Conservation (phyloP, 1,140 invertebrate species). For the Probaryconus sp. region DNA sequence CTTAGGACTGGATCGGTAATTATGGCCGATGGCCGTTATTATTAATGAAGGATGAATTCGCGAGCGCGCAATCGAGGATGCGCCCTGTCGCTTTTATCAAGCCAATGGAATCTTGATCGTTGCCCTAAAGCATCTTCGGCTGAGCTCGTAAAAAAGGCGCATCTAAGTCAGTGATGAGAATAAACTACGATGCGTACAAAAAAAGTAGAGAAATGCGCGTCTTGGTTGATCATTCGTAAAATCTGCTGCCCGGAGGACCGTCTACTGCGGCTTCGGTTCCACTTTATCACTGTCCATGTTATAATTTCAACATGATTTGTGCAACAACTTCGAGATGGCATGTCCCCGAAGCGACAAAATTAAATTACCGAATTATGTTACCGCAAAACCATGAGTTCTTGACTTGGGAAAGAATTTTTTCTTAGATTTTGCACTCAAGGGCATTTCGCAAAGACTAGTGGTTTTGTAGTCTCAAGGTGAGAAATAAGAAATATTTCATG, state of each 20-base stretch:
- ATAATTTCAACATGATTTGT: constrained; percentile 57
- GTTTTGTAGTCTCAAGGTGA: no score
- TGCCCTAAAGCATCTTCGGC: constrained; percentile 44
- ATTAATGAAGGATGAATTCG: constrained; percentile 55
- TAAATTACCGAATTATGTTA: no score
- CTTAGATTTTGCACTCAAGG: no score
- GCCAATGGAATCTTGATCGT: constrained; percentile 51
- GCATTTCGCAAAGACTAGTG: no score
- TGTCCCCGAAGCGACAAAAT: constrained; percentile 46
- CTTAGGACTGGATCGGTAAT: constrained; percentile 55
- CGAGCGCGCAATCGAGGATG: constrained; percentile 36
- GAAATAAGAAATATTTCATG: no score
- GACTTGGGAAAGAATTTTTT: no score
- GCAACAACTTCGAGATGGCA: constrained; percentile 18
- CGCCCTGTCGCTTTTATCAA: constrained; percentile 61
- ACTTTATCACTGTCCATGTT: constrained; percentile 11
- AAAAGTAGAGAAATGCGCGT: constrained; percentile 3
- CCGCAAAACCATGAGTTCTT: no score
- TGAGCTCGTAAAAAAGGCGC: constrained; percentile 26
- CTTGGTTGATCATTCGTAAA: constrained; percentile 45
- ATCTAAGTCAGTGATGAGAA: constrained; percentile 28
- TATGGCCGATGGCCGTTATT: constrained; percentile 65
- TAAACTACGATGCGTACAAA: constrained; percentile 27
- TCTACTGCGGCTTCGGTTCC: background rate
- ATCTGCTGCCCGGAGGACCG: constrained; percentile 44